phyloP scores from a whole-genome alignment of 1,140 invertebrate species.

The Metopolophium dirhodum region DNA sequence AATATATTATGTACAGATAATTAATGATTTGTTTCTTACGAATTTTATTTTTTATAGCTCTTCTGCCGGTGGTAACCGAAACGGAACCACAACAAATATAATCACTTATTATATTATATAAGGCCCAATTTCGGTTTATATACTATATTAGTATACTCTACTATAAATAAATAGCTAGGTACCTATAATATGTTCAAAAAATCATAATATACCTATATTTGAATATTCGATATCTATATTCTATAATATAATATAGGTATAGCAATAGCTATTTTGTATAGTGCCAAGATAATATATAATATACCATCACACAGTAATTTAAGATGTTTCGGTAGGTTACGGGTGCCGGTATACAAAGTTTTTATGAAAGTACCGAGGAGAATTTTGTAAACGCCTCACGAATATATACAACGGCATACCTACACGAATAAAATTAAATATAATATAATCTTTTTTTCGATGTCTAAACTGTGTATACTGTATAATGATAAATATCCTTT shows the following conservation, averaged over 20 bases:
- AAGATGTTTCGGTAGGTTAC: background rate
- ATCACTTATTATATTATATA: background rate
- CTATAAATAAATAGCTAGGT: background rate
- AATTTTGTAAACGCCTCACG: background rate
- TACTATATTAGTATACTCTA: background rate
- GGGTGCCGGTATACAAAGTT: background rate
- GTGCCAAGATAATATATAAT: background rate
- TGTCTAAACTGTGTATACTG: background rate
- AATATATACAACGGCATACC: background rate
- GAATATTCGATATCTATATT: background rate
- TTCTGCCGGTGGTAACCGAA: background rate
- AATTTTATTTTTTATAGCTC: background rate
- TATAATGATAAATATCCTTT: background rate
- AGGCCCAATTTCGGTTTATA: background rate
- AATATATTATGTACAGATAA: background rate
- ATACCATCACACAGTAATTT: background rate
- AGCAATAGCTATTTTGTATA: background rate
- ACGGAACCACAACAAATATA: background rate
- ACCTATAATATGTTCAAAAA: background rate
- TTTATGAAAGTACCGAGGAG: background rate
- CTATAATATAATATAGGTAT: background rate
- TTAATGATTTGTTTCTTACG: background rate
- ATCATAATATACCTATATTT: background rate
- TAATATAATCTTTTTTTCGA: background rate
- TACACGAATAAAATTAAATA: background rate